A percentile compares a stretch with the other conserved stretches of the same genome.
These are phyloP conservation scores for Calosoma granatense DNA, from an alignment of 1,140 invertebrate genomes.

Conservation along the genomic window DNA sequence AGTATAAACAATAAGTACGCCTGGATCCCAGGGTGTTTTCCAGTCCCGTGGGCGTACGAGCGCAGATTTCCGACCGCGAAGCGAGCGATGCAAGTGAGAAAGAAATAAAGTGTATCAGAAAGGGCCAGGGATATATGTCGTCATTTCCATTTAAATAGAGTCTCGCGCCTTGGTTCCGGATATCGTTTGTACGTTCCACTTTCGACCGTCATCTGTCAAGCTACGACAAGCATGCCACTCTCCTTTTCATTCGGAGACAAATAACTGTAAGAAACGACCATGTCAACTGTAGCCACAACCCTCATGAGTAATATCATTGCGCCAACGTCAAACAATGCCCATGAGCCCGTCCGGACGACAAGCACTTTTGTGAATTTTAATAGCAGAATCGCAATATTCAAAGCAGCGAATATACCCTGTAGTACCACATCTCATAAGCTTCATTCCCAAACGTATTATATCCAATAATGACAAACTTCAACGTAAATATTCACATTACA, in stretches of 20 bases:
- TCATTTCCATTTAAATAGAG: constrained; percentile 28
- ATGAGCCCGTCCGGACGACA: neutral
- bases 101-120: constrained; percentile 1
- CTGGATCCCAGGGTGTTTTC: neutral
- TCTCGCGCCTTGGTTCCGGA: constrained; percentile 19
- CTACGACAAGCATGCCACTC: constrained; percentile 18
- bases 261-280: constrained; percentile 17
- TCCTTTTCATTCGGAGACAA: constrained; percentile 17
- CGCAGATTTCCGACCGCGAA: neutral
- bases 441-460: too few species aligned
- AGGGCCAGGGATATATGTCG: constrained; percentile 19
- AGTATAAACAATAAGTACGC: constrained; percentile 6
- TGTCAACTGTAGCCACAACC: neutral
- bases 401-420: neutral
- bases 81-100: neutral
- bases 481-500: too few species aligned
- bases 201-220: constrained; percentile 22
- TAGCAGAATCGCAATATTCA: neutral
- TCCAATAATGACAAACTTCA: too few species aligned
- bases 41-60: neutral
- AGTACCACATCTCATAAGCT: too few species aligned
- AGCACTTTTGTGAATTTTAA: constrained; percentile 8
- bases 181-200: constrained; percentile 22
- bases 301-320: neutral
- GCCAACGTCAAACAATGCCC: constrained; percentile 1